Percentiles rank a stretch among this genome's conserved stretches.
phyloP scores from a whole-genome alignment of 2,888 invertebrate genomes.

The Agelastica alni region DNA sequence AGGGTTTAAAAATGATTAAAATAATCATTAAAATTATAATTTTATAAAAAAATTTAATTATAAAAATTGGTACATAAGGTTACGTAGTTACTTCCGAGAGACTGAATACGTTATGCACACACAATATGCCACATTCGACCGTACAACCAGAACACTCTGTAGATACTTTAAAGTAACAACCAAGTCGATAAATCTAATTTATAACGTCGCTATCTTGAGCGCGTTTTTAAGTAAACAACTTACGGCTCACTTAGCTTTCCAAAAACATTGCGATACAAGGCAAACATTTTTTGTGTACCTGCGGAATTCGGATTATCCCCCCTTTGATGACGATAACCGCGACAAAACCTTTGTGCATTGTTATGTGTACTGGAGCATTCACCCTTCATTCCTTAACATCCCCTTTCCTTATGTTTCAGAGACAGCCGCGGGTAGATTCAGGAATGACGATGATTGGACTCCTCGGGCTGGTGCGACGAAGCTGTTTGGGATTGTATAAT shows the following conservation, averaged over 20 bases:
- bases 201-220: too few relatives aligned
- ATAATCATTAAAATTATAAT: too few relatives aligned
- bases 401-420: conserved; percentile 36
- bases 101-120: too few relatives aligned
- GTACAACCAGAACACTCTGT: too few relatives aligned
- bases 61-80: too few relatives aligned
- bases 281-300: conserved; percentile 29
- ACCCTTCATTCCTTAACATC: conserved; percentile 25
- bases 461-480: conserved; percentile 28
- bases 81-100: too few relatives aligned
- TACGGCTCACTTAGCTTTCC: conserved; percentile 10
- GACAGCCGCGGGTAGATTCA: conserved; percentile 26
- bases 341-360: conserved; percentile 37
- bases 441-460: conserved; percentile 37
- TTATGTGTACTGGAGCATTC: conserved; percentile 37
- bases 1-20: too few relatives aligned
- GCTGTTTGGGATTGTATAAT: conserved; percentile 36
- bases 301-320: conserved; percentile 29
- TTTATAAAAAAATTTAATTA: too few relatives aligned
- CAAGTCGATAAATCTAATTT: too few relatives aligned
- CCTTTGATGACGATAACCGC: conserved; percentile 24
- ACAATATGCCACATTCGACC: too few relatives aligned
- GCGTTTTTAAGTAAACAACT: too few relatives aligned
- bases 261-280: conserved; percentile 21
- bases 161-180: too few relatives aligned